Evolutionary conservation across 2,113 vertebrate genomes (phyloP).

Genomic region (Agapornis roseicollis): DNA sequence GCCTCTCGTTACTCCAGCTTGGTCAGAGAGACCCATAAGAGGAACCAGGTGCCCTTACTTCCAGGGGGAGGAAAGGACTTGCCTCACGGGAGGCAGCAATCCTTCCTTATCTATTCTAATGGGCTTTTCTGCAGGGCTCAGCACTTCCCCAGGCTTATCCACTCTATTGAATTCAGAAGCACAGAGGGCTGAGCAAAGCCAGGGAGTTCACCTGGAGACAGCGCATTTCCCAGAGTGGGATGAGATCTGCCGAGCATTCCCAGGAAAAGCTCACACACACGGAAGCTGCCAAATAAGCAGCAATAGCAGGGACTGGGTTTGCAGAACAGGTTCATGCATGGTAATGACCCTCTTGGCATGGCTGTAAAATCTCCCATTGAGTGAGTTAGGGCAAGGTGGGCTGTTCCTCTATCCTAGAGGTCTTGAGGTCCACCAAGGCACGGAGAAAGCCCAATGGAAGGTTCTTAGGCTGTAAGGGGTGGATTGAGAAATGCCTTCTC

Average conservation of each 20-base stretch:
- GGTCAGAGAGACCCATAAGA: not conserved
- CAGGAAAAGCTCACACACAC: not conserved
- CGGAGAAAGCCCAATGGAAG: not conserved
- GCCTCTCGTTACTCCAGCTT: not conserved
- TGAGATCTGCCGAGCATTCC: not conserved
- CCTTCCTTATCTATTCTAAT: conserved; percentile 27
- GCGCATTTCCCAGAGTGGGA: not conserved
- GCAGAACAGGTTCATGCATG: not conserved
- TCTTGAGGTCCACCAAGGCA: not conserved
- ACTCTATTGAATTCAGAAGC: not conserved
- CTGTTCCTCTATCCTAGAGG: not conserved
- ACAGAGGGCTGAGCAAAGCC: not conserved
- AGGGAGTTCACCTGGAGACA: not conserved
- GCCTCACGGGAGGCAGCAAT: not conserved
- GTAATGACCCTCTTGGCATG: not conserved
- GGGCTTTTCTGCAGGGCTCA: conserved; percentile 14
- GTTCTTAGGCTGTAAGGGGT: not conserved
- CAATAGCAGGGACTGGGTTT: rapidly evolving
- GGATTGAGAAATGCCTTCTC: not conserved
- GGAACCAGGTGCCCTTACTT: not conserved
- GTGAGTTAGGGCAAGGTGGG: not conserved
- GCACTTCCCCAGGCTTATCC: not conserved
- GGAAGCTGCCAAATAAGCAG: not conserved
- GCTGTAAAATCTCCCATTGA: not conserved
- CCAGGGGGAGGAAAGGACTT: not conserved